A percentile compares a stretch with the other conserved stretches of the same genome.
phyloP scores from a whole-genome alignment of 2,888 invertebrate species.

The Anoplius nigerrimus region DNA sequence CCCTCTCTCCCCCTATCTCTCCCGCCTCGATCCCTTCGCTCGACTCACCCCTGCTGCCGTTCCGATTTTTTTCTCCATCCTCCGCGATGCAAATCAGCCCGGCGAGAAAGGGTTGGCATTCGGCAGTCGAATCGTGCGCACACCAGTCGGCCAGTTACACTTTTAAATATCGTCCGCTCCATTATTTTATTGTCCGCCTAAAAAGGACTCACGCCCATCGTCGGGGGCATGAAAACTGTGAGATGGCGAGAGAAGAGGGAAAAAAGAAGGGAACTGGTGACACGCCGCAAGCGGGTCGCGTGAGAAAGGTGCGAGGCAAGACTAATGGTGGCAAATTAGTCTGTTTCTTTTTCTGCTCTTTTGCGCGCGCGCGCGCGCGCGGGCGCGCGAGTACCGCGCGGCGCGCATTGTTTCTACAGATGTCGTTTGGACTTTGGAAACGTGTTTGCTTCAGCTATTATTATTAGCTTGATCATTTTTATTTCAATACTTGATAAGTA shows the following conservation, averaged over 20 bases:
- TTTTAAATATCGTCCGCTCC: conserved; percentile 72
- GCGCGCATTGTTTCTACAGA: too few relatives aligned
- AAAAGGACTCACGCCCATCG: conserved; percentile 71
- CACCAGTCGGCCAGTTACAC: conserved; percentile 61
- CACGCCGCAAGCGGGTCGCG: not conserved
- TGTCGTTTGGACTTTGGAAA: too few relatives aligned
- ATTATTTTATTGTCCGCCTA: conserved; percentile 63
- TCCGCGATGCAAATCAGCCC: conserved; percentile 67
- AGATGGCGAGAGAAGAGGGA: not conserved
- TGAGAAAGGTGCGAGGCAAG: not conserved
- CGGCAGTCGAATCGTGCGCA: too few relatives aligned
- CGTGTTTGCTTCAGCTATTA: too few relatives aligned
- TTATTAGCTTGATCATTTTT: too few relatives aligned
- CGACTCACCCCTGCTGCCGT: conserved; percentile 44
- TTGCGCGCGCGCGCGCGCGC: not conserved
- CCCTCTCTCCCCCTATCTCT: not conserved
- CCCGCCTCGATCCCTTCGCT: not conserved
- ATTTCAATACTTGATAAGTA: too few relatives aligned
- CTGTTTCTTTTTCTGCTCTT: not conserved
- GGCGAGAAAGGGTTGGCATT: conserved; percentile 64
- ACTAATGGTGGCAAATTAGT: not conserved
- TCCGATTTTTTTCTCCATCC: conserved; percentile 35
- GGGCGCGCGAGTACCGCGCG: too few relatives aligned
- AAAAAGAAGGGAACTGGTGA: not conserved
- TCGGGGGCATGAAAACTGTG: conserved; percentile 9